Percentiles rank a stretch among this genome's conserved stretches.
These are phyloP conservation scores for Calliscelio sp. DNA, from an alignment of 2,888 invertebrate genomes.

Conservation along the genomic window DNA sequence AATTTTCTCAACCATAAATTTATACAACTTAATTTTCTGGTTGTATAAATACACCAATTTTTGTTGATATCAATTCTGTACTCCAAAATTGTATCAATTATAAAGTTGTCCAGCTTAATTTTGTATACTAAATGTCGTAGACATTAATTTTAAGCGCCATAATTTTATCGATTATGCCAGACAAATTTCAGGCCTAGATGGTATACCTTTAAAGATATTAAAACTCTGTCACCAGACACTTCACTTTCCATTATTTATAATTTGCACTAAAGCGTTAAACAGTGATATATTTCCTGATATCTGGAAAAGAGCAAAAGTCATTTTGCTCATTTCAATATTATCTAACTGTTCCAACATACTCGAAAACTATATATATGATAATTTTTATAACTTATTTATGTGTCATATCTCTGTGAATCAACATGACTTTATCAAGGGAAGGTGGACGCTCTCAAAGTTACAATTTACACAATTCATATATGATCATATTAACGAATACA, in stretches of 20 bases:
- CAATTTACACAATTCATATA: neutral
- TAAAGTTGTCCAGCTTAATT: too few relatives aligned
- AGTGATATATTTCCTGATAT: neutral
- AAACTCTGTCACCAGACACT: neutral
- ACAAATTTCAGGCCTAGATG: too few relatives aligned
- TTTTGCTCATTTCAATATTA: neutral
- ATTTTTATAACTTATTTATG: neutral
- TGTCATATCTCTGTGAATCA: neutral
- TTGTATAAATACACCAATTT: too few relatives aligned
- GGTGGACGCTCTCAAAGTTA: neutral
- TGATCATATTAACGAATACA: neutral
- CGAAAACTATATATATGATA: constrained; percentile 11
- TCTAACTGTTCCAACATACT: neutral
- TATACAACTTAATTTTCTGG: too few relatives aligned
- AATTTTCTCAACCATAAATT: too few relatives aligned
- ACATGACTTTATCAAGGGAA: neutral
- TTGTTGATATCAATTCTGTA: too few relatives aligned
- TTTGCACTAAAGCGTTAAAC: neutral
- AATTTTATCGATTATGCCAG: too few relatives aligned
- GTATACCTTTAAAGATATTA: neutral
- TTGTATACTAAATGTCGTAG: too few relatives aligned
- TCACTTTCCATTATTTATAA: constrained; percentile 2
- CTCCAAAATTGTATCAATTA: too few relatives aligned
- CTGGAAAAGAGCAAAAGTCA: neutral
- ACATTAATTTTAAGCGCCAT: too few relatives aligned